phyloP scores from a whole-genome alignment of 1,140 invertebrate species.

The Bacillus rossius region DNA sequence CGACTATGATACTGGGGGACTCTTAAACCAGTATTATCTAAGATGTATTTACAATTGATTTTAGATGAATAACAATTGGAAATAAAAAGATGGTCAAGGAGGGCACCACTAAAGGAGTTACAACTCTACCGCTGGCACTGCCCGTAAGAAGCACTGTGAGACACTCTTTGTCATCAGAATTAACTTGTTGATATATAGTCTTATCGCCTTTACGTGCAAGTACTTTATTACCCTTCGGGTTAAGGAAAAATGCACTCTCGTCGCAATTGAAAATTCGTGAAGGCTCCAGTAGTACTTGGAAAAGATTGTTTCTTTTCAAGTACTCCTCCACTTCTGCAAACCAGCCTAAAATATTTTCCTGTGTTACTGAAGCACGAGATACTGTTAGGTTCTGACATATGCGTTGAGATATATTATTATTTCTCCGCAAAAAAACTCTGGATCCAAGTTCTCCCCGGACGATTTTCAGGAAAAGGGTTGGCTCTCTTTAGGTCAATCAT shows the following conservation, averaged over 20 bases:
- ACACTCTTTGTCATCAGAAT: constrained; percentile 13
- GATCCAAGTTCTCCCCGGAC: constrained; percentile 1
- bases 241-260: constrained; percentile 36
- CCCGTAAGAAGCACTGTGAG: constrained; percentile 15
- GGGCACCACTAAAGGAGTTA: background rate
- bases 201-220: constrained; percentile 29
- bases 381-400: background rate
- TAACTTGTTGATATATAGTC: constrained; percentile 29
- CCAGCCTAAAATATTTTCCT: background rate
- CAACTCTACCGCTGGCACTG: background rate
- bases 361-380: background rate
- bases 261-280: constrained; percentile 38
- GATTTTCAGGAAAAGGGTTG: constrained; percentile 13
- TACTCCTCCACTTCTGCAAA: background rate
- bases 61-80: too few species aligned
- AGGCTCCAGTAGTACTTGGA: constrained; percentile 13
- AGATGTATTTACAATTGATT: too few species aligned
- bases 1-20: too few species aligned
- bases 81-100: too few species aligned
- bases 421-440: constrained; percentile 3
- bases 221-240: constrained; percentile 30
- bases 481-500: constrained; percentile 27
- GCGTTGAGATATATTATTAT: background rate
- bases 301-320: background rate
- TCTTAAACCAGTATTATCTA: too few species aligned